Evolutionary conservation across 2,113 vertebrate species (phyloP).

Genomic region (Cavia aperea): DNA sequence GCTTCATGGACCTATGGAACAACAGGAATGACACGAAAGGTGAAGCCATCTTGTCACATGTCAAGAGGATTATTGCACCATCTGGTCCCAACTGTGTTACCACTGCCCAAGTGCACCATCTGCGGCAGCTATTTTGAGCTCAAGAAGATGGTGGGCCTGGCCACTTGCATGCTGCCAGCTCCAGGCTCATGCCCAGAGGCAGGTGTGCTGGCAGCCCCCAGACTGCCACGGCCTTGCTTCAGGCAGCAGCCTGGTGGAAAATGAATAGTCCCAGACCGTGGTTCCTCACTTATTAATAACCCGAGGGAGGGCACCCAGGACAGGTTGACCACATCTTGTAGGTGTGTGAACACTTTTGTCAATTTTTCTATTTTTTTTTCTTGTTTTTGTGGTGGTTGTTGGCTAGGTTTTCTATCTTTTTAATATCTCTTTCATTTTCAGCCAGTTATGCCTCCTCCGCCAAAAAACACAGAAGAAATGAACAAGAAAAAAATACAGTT

Average conservation of each 20-base stretch:
- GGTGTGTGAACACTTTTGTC: background rate
- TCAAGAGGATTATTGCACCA: background rate
- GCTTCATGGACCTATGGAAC: background rate
- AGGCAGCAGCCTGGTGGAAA: background rate
- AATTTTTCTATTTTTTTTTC: constrained; percentile 15
- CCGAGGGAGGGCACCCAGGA: background rate
- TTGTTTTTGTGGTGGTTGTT: background rate
- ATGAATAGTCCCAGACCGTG: background rate
- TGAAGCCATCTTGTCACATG: background rate
- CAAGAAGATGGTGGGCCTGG: background rate
- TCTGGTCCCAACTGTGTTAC: background rate
- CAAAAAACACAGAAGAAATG: constrained; percentile 11
- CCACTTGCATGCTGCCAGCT: background rate
- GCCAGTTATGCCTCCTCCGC: constrained; percentile 6
- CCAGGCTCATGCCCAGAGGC: background rate
- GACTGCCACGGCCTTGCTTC: background rate
- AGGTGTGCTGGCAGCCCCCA: background rate
- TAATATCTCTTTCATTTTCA: background rate
- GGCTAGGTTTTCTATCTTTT: constrained; percentile 19
- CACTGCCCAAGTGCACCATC: background rate
- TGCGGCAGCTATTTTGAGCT: background rate
- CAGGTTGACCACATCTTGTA: background rate
- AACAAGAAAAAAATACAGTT: constrained; percentile 29
- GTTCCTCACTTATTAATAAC: background rate
- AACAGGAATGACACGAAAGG: background rate